Evolutionary conservation across 2,888 invertebrate genomes (phyloP).

Genomic region (Baccha elongata): DNA sequence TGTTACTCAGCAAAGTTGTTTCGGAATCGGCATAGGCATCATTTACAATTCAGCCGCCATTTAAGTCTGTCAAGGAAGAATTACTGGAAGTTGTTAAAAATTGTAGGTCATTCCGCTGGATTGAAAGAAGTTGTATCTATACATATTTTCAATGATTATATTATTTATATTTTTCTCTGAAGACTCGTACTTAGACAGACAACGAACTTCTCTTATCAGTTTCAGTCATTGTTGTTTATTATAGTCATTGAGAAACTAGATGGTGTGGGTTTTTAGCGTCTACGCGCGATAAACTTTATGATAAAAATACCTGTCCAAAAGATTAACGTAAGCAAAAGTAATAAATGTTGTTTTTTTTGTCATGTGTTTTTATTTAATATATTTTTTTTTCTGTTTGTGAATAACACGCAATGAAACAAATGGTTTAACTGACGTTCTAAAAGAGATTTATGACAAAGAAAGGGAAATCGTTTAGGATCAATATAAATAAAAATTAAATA

Average conservation of each 20-base stretch:
- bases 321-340: neutral
- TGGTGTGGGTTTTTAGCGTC: neutral
- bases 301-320: conserved; percentile 12
- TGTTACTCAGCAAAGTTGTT: conserved; percentile 24
- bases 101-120: conserved; percentile 46
- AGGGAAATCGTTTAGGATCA: no score
- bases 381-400: neutral
- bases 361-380: conserved; percentile 18
- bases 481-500: no score
- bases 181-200: conserved; percentile 12
- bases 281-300: conserved; percentile 20
- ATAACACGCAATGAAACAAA: neutral
- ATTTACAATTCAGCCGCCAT: conserved; percentile 47
- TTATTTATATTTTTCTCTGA: neutral
- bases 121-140: neutral
- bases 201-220: neutral
- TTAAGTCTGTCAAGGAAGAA: conserved; percentile 27
- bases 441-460: no score
- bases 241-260: neutral
- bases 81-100: neutral
- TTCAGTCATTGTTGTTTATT: conserved; percentile 20
- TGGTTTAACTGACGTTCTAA: neutral
- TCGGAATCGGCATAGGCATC: conserved; percentile 6
- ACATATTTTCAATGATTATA: neutral
- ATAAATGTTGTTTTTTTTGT: neutral